Evolutionary conservation across 1,140 invertebrate species (phyloP).

Genomic region (Lethrus apterus): DNA sequence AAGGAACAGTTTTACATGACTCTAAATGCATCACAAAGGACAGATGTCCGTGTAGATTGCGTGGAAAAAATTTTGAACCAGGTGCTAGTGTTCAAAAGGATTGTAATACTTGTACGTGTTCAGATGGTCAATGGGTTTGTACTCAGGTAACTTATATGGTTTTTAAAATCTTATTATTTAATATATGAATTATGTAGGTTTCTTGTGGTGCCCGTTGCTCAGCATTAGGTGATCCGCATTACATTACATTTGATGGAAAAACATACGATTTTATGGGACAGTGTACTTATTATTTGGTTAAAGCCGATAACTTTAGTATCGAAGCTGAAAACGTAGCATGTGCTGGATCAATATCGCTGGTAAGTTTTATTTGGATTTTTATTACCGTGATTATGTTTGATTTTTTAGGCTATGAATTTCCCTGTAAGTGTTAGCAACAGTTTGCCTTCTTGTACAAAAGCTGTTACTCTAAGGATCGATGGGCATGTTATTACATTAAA

Average conservation of each 20-base stretch:
- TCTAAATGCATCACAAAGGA: conserved; percentile 62
- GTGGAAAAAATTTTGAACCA: conserved; percentile 66
- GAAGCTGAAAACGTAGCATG: conserved; percentile 78
- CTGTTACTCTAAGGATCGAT: conserved; percentile 55
- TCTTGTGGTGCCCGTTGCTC: conserved; percentile 69
- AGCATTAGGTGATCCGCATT: conserved; percentile 82
- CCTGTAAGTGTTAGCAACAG: conserved; percentile 44
- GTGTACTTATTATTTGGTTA: conserved; percentile 76
- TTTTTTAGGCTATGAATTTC: conserved; percentile 55
- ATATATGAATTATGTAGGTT: conserved; percentile 29
- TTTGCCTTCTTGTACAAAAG: conserved; percentile 74
- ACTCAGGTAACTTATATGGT: conserved; percentile 47
- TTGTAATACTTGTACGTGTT: conserved; percentile 77
- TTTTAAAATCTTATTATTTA: conserved; percentile 4
- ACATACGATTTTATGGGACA: conserved; percentile 81
- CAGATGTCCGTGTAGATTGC: conserved; percentile 71
- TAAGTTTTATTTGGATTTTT: conserved; percentile 29
- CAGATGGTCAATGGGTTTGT: conserved; percentile 69
- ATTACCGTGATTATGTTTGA: background rate
- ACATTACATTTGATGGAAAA: conserved; percentile 80
- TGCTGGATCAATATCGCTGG: conserved; percentile 66
- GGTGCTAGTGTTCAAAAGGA: conserved; percentile 66
- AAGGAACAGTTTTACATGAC: conserved; percentile 61
- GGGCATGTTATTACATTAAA: conserved; percentile 56
- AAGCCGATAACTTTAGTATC: conserved; percentile 58